Percentiles rank a stretch among this genome's conserved stretches.
Conservation (phyloP, 2,888 invertebrate genomes). For the Zonitis immaculata region DNA sequence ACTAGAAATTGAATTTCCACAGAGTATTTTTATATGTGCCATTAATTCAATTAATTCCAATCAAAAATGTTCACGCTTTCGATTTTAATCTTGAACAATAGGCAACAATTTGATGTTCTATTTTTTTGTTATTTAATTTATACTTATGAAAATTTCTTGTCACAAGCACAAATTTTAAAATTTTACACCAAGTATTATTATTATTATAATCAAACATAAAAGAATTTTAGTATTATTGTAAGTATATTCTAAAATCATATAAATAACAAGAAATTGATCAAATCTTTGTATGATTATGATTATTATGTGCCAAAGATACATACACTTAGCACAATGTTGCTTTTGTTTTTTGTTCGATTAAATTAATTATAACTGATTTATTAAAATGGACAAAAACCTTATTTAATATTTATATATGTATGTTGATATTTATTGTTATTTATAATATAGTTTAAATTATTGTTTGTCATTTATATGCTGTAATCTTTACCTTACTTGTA, state of each 20-base stretch:
- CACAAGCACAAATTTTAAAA: background rate
- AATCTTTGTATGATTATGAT: too few relatives aligned
- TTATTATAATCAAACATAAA: too few relatives aligned
- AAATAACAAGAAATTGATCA: too few relatives aligned
- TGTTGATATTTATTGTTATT: slow-evolving; percentile 11
- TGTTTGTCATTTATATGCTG: slow-evolving; percentile 19
- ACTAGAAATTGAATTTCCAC: slow-evolving; percentile 4
- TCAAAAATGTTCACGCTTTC: too few relatives aligned
- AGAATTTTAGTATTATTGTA: too few relatives aligned
- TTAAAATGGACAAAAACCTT: background rate
- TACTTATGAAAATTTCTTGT: background rate
- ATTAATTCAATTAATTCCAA: slow-evolving; percentile 6
- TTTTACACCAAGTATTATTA: background rate
- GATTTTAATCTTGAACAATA: too few relatives aligned
- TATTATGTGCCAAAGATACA: slow-evolving; percentile 14
- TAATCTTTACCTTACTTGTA: slow-evolving; percentile 10
- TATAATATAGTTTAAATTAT: slow-evolving; percentile 15
- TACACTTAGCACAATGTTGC: too few relatives aligned
- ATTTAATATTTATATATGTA: slow-evolving; percentile 1
- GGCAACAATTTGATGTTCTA: background rate
- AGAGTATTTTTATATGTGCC: slow-evolving; percentile 19
- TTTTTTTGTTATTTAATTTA: background rate
- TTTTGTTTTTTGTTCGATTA: too few relatives aligned
- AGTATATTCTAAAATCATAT: too few relatives aligned
- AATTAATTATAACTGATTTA: too few relatives aligned